Base-by-base conservation (phyloP, 1,140 invertebrate species). In the Pteromalus puparum region DNA sequence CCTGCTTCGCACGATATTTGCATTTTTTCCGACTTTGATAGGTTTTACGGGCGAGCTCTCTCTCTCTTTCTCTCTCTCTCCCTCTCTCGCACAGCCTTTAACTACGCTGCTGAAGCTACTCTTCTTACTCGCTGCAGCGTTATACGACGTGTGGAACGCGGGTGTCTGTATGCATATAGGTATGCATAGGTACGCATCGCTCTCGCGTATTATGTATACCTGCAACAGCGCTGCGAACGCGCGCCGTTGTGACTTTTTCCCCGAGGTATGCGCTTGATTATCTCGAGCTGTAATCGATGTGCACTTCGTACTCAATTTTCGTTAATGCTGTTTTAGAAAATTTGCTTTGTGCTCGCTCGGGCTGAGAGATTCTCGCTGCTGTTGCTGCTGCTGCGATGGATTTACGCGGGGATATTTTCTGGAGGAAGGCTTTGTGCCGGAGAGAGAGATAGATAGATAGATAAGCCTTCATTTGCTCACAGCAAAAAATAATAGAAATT, bases 91-190 rank as follows among this genome's bases (percentile, higher is more conserved):
- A 15, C 53, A 61, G 53, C 53, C 53, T 72, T 72, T 61, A 61
- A 61, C 53, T 18, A 61, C 15, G 53, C 53, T n/a, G 18, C 53
- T 0, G 18, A 2, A 61, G 21, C 53, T 61, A 18, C 21, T 61
- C 53, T 61, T 61, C 53, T 61, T 61, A 34, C 46, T 48, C 21
- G 15, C 18, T 34, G 30, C 30, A 34, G 53, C 53, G 53, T 61
- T 61, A 61, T 61, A 70, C 72, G 72, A 74, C 72, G 72, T 74
- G 34, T 74, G 72, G 28, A 38, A 74, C 72, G 72, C 72, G 70
- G n/a, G 26, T 28, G 46, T 48, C 21, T 34, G 3, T 30, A 4
- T 42, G 15, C 34, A 70, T 42, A 74, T 1, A 26, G 18, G 4
- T 70, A 13, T 21, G 4, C 24, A 24, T 30, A 24, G n/a, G 5